A percentile compares a stretch with the other conserved stretches of the same genome.
phyloP scores from a whole-genome alignment of 2,113 vertebrate genomes.

The Zapornia atra region DNA sequence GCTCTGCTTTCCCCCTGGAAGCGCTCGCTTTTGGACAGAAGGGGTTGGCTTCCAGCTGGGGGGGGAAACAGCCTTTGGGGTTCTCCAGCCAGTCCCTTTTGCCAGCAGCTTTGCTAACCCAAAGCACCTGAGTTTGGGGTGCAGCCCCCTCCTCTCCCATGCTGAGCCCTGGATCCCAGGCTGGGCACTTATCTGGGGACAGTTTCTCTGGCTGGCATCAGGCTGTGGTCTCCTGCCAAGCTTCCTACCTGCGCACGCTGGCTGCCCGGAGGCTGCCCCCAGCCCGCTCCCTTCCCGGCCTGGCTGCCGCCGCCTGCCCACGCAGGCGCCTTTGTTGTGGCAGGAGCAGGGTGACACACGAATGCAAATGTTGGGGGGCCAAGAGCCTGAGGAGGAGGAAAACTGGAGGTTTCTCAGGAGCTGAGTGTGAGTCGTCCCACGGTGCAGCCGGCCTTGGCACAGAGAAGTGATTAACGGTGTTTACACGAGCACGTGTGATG shows the following conservation, averaged over 20 bases:
- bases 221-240: rapidly evolving
- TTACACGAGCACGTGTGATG: neutral
- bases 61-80: neutral
- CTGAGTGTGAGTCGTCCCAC: rapidly evolving
- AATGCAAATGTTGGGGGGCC: neutral
- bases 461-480: neutral
- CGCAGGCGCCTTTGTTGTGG: neutral
- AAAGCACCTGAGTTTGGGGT: neutral
- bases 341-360: neutral
- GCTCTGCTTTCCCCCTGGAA: neutral
- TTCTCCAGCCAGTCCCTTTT: neutral
- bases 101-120: neutral
- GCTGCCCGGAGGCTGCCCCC: neutral
- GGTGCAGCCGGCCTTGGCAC: rapidly evolving
- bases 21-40: neutral
- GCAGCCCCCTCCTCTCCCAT: neutral
- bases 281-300: rapidly evolving
- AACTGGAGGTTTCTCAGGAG: neutral
- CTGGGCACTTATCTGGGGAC: rapidly evolving
- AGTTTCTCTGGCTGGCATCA: rapidly evolving
- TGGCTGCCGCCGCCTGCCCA: neutral
- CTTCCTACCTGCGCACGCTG: rapidly evolving
- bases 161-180: rapidly evolving
- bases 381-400: neutral
- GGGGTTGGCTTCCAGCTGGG: neutral